Conservation (phyloP, 1,140 invertebrate genomes). For the Ceratosolen fusciceps region DNA sequence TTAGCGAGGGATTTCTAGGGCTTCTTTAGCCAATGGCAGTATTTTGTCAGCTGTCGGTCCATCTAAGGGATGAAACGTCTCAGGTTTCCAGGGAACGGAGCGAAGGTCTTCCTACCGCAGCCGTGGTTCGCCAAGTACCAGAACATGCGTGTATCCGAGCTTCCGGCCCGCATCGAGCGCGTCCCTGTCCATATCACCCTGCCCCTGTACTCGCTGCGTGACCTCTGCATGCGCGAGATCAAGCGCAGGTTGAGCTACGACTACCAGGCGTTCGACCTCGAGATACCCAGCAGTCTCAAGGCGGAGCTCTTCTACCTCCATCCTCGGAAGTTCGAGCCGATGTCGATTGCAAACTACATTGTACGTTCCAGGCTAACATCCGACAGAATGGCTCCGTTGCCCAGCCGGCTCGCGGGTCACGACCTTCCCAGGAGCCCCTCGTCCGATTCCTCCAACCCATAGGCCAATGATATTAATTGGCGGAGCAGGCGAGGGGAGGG, state of each 20-base stretch:
- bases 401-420: not conserved
- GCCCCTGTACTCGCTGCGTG: constrained; percentile 63
- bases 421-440: not conserved
- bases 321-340: constrained; percentile 34
- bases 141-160: constrained; percentile 37
- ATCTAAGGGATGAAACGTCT: constrained; percentile 31
- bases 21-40: no score
- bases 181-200: constrained; percentile 61
- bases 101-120: constrained; percentile 65
- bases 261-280: constrained; percentile 56
- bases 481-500: no score
- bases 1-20: no score
- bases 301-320: constrained; percentile 55
- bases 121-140: constrained; percentile 53
- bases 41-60: no score
- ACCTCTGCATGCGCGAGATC: constrained; percentile 62
- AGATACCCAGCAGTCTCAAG: constrained; percentile 61
- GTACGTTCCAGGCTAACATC: no score
- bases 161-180: constrained; percentile 51
- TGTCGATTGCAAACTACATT: not conserved
- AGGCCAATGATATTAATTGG: no score
- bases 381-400: no score
- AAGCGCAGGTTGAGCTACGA: constrained; percentile 62
- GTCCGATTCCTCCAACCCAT: not conserved
- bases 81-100: constrained; percentile 60